Evolutionary conservation across 2,888 invertebrate genomes (phyloP).

Genomic region (Cloeon dipterum): DNA sequence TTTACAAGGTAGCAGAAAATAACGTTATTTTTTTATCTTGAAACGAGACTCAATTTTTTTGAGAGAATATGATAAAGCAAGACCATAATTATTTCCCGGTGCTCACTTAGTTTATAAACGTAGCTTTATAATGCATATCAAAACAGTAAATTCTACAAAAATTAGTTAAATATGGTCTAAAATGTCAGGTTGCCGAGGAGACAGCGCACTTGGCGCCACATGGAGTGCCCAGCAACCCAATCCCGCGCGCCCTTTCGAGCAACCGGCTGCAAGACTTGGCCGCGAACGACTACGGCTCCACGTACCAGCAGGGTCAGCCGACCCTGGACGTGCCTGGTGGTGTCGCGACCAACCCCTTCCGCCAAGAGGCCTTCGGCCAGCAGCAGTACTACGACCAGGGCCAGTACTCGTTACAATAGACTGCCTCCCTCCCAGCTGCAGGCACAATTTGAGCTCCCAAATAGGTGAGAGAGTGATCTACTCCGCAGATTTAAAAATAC

Average conservation of each 20-base stretch:
- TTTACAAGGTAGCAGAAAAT: too few species aligned
- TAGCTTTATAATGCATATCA: too few species aligned
- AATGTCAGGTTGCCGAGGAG: conserved; percentile 33
- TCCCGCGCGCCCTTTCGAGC: conserved; percentile 65
- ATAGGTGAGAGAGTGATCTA: too few species aligned
- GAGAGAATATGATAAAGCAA: too few species aligned
- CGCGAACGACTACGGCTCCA: conserved; percentile 40
- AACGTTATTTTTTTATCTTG: too few species aligned
- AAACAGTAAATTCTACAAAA: too few species aligned
- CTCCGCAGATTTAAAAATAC: too few species aligned
- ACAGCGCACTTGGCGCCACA: conserved; percentile 81
- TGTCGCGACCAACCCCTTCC: conserved; percentile 16
- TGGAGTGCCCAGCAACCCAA: conserved; percentile 80
- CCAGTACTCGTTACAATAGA: conserved; percentile 1
- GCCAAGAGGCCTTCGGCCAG: conserved; percentile 6
- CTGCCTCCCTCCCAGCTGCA: too few species aligned
- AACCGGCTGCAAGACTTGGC: conserved; percentile 55
- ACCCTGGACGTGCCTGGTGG: conserved; percentile 38
- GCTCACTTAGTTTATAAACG: too few species aligned
- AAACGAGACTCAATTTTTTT: too few species aligned
- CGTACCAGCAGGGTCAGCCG: conserved; percentile 33
- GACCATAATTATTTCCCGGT: too few species aligned
- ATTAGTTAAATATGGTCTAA: neutral
- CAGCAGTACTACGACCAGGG: neutral
- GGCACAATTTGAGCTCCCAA: too few species aligned